Percentiles rank a stretch among this genome's conserved stretches.
phyloP scores from a whole-genome alignment of 2,113 vertebrate species.

The Prolemur simus region DNA sequence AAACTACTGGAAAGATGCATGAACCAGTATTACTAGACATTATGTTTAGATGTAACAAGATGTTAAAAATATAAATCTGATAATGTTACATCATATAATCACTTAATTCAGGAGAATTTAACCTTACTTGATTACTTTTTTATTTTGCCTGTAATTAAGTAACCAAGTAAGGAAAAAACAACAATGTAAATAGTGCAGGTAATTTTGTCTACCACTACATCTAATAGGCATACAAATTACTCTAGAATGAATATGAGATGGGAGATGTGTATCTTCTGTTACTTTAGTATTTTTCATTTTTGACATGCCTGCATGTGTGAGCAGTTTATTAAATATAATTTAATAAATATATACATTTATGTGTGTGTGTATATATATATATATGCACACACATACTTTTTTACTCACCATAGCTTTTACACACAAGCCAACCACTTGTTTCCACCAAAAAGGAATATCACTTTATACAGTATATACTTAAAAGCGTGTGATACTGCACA shows the following conservation, averaged over 20 bases:
- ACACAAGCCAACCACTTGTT: background rate
- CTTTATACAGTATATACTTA: background rate
- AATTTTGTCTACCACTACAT: background rate
- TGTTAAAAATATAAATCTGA: background rate
- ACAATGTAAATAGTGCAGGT: background rate
- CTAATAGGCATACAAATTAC: background rate
- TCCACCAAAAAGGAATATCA: background rate
- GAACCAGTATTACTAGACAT: background rate
- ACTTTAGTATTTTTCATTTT: background rate
- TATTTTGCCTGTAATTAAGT: background rate
- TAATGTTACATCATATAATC: background rate
- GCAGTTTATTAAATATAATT: background rate
- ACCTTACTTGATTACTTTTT: background rate
- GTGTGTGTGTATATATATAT: background rate
- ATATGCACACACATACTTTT: background rate
- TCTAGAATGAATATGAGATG: background rate
- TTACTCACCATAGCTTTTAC: slow-evolving; percentile 7
- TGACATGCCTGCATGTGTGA: background rate
- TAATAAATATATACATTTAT: background rate
- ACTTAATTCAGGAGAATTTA: background rate
- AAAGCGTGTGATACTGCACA: background rate
- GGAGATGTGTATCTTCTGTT: background rate
- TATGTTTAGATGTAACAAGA: background rate
- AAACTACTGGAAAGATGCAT: background rate
- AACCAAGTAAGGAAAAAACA: background rate